Evolutionary conservation across 1,140 invertebrate species (phyloP), one percentile per base, ranked within the genome.

Genomic region (Polyergus mexicanus): DNA sequence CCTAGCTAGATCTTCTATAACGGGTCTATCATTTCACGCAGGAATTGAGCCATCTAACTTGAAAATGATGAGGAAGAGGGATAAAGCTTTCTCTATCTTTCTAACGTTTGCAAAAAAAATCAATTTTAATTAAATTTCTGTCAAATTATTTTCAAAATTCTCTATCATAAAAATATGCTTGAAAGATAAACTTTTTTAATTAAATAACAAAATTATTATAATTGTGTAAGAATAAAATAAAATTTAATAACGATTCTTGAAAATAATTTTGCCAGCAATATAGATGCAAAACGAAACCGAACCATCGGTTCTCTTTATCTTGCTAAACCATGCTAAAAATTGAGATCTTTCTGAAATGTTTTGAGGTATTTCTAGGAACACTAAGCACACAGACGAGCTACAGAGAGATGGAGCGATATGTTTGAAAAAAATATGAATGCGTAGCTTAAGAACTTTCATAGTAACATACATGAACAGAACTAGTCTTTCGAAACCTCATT

Each of bases 61-160:
- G 0, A 58, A 58, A 38, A 16, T 25, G n/a, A 72, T 19, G 3
- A 3, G 32, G 32, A 32, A 4, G 32, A 4, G 32, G 2, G 32
- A 35, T 13, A 75, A 58, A 58, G 16, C 19, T 28, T 28, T 28
- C 25, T 56, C 13, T 16, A 8, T 75, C 6, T 16, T 60, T 60
- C 16, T 60, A 58, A 8, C 4, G 3, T 60, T 22, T 19, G 16
- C 4, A 19, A 51, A 28, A 11, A 3, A 32, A 54, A 47, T 51
- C 16, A 72, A 41, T 75, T 60, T 75, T 75, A 60, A 60, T 60
- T 51, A 0, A 16, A 51, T 51, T 51, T 51, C 3, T 51, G 16
- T 51, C 32, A 25, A 58, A 60, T 41, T 41, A 4, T 41, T 75
- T 60, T 16, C 11, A 10, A 54, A n/a, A 54, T 16, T 71, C 11